phyloP scores from a whole-genome alignment of 30 jellyfish, hydroid and myxozoan species.

The Pseudorhiza aurosa region DNA sequence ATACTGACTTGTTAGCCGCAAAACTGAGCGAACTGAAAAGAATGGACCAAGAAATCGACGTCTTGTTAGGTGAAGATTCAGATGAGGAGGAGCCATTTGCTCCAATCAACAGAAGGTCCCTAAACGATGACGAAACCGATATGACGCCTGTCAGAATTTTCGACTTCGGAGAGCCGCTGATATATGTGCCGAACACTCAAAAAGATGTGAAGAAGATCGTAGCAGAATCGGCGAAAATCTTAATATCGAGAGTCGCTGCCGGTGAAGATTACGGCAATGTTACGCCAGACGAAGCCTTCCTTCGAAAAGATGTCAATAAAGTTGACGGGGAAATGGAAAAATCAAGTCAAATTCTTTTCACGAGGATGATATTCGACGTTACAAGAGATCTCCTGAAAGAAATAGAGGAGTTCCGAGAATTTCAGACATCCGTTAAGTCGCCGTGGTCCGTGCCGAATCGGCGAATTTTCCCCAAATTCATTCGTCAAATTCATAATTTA shows the following conservation, averaged over 20 bases:
- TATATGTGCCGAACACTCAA: conserved; percentile 74
- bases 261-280: conserved; percentile 44
- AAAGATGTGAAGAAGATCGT: conserved; percentile 63
- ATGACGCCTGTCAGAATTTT: conserved; percentile 68
- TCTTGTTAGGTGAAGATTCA: conserved; percentile 78
- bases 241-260: conserved; percentile 2
- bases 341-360: conserved; percentile 59
- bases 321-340: conserved; percentile 50
- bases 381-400: conserved; percentile 79
- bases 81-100: conserved; percentile 84
- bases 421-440: conserved; percentile 67
- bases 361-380: conserved; percentile 81
- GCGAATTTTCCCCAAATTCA: conserved; percentile 84
- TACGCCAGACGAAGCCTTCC: conserved; percentile 43
- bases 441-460: conserved; percentile 81
- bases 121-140: conserved; percentile 47
- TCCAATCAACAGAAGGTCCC: conserved; percentile 20
- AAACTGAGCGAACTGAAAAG: conserved; percentile 80
- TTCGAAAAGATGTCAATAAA: conserved; percentile 7
- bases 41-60: conserved; percentile 93
- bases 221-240: conserved; percentile 62
- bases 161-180: conserved; percentile 57
- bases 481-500: conserved; percentile 71
- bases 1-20: conserved; percentile 79
- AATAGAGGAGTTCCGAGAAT: conserved; percentile 57